These are phyloP conservation scores for Martes martes DNA, from an alignment of 2,113 vertebrate genomes.

Conservation along the genomic window DNA sequence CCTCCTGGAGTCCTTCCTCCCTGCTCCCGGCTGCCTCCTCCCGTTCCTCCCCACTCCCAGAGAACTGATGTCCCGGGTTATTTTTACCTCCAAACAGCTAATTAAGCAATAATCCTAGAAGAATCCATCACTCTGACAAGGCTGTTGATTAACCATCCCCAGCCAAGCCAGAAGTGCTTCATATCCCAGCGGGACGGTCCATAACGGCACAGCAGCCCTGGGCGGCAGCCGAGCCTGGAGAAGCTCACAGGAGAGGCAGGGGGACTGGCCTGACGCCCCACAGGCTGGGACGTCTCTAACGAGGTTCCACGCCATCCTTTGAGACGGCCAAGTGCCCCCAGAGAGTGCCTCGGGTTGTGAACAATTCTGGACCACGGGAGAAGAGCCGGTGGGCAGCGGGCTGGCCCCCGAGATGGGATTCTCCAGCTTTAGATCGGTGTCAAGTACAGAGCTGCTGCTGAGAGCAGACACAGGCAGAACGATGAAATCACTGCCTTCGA, in stretches of 20 bases:
- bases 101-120: slow-evolving; percentile 82
- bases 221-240: background rate
- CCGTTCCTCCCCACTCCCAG: background rate
- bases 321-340: no score
- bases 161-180: slow-evolving; percentile 74
- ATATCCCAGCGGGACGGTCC: slow-evolving; percentile 68
- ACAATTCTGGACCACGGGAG: background rate
- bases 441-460: background rate
- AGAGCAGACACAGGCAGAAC: background rate
- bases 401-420: background rate
- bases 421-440: background rate
- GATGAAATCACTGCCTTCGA: background rate
- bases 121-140: slow-evolving; percentile 86
- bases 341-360: background rate
- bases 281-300: background rate
- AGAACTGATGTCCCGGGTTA: slow-evolving; percentile 43
- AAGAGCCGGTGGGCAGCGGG: fast-evolving
- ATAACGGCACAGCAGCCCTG: background rate
- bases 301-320: background rate
- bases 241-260: background rate
- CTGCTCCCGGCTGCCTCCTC: background rate
- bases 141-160: slow-evolving; percentile 81
- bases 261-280: fast-evolving
- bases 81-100: slow-evolving; percentile 81
- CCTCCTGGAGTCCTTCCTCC: background rate